phyloP scores from a whole-genome alignment of 2,888 invertebrate species.

The Calameuta filiformis region DNA sequence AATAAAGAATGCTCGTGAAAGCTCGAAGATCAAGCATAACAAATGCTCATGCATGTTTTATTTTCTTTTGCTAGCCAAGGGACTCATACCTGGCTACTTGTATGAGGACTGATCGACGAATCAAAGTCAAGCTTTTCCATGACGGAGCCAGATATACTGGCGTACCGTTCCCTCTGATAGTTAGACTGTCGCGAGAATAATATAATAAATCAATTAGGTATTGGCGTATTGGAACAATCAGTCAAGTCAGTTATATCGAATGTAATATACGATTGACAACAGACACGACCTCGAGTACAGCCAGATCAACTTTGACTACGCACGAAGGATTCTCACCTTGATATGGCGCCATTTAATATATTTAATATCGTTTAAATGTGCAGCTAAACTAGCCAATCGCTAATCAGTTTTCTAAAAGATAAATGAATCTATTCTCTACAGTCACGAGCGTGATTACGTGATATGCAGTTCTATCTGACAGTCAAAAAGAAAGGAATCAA shows the following conservation, averaged over 20 bases:
- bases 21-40: background rate
- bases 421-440: background rate
- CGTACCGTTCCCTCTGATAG: constrained; percentile 84
- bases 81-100: constrained; percentile 76
- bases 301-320: background rate
- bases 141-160: constrained; percentile 83
- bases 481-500: background rate
- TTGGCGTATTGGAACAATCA: background rate
- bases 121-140: constrained; percentile 84
- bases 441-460: background rate
- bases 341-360: background rate
- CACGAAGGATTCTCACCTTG: background rate
- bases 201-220: constrained; percentile 24
- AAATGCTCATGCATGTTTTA: background rate
- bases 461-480: background rate
- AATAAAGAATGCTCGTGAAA: background rate
- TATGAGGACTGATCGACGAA: constrained; percentile 80
- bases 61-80: constrained; percentile 20
- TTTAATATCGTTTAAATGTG: background rate
- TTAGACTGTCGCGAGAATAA: constrained; percentile 72
- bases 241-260: background rate
- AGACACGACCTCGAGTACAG: background rate
- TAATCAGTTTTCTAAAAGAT: background rate
- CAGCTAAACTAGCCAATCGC: background rate
- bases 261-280: background rate